These are phyloP conservation scores for Arbacia lixula DNA, from an alignment of 53 echinoderm and acorn worm genomes.

Conservation along the genomic window DNA sequence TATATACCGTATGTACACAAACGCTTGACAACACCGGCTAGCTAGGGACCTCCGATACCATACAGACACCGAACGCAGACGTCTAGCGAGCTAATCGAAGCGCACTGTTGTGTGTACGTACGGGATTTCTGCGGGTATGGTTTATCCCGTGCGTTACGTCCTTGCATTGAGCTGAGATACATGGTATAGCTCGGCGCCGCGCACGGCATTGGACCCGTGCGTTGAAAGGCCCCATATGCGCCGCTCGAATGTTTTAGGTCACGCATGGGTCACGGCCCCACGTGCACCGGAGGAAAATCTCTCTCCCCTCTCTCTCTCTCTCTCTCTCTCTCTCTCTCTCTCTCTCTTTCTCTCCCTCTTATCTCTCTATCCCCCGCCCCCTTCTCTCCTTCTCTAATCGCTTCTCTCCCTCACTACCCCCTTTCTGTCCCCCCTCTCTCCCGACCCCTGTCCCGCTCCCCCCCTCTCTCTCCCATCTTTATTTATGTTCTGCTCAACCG, in stretches of 20 bases:
- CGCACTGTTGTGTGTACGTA: not conserved
- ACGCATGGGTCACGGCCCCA: conserved; percentile 26
- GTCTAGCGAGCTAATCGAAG: not conserved
- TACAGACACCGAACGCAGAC: conserved; percentile 1
- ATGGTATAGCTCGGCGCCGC: not conserved
- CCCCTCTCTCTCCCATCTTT: too few relatives aligned
- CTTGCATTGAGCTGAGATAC: not conserved
- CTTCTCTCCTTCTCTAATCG: too few relatives aligned
- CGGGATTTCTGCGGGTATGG: conserved; percentile 5
- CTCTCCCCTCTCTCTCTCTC: not conserved
- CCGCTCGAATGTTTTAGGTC: conserved; percentile 13
- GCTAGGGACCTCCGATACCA: too few relatives aligned
- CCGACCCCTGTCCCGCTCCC: too few relatives aligned
- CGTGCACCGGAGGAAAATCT: conserved; percentile 1
- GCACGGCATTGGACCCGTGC: conserved; percentile 4
- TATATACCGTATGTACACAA: not conserved
- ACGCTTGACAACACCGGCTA: not conserved
- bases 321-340: too few relatives aligned
- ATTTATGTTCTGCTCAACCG: too few relatives aligned
- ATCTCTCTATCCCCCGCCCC: too few relatives aligned
- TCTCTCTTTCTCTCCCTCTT: too few relatives aligned
- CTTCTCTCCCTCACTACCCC: too few relatives aligned
- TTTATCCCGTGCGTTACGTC: too few relatives aligned
- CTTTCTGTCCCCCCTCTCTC: too few relatives aligned
- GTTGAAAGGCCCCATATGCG: conserved; percentile 6